Evolutionary conservation across 2,113 vertebrate species (phyloP).

Genomic region (Willisornis vidua): DNA sequence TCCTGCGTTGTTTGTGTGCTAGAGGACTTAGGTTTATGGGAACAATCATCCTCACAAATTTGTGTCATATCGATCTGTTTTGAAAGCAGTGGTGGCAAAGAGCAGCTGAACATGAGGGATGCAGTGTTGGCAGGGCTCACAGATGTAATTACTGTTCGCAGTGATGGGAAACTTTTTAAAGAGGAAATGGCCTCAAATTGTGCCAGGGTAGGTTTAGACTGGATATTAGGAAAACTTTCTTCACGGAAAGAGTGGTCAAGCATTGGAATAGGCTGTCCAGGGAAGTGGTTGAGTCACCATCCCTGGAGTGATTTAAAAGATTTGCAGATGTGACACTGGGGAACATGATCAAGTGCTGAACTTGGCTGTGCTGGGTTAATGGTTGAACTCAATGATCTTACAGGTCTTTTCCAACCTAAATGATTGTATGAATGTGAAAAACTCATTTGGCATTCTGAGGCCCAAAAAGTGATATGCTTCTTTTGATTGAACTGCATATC

Average conservation of each 20-base stretch:
- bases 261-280: background rate
- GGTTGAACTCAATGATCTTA: background rate
- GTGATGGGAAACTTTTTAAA: background rate
- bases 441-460: background rate
- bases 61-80: background rate
- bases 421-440: background rate
- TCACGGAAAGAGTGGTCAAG: background rate
- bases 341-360: background rate
- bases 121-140: background rate
- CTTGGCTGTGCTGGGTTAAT: background rate
- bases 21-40: background rate
- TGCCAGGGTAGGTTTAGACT: background rate
- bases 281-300: background rate
- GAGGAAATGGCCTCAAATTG: background rate
- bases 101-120: background rate
- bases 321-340: background rate
- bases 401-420: background rate
- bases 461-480: background rate
- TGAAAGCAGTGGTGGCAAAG: background rate
- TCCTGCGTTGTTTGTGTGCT: background rate
- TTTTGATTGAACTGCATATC: background rate
- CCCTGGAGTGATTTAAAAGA: background rate
- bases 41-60: background rate
- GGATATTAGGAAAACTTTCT: background rate
- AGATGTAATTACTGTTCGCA: background rate